Conservation (phyloP, 2,797 vertebrate species). For the Xiphorhynchus erythropygius region DNA sequence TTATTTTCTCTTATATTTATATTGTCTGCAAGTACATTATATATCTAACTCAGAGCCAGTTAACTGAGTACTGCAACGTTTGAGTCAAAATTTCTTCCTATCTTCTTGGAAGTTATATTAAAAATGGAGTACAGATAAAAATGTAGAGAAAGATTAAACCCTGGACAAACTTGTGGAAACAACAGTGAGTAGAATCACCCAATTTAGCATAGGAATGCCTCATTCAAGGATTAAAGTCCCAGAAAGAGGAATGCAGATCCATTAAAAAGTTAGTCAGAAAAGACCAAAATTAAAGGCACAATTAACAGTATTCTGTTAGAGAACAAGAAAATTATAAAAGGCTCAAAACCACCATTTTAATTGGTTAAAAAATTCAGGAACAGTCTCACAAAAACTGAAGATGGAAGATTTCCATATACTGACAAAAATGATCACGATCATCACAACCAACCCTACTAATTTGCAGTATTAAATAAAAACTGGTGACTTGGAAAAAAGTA, state of each 20-base stretch:
- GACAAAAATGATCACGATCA: background rate
- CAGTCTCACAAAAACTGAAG: background rate
- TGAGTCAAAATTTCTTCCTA: background rate
- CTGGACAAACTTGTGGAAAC: background rate
- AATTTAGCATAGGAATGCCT: background rate
- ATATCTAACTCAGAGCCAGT: background rate
- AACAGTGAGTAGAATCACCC: background rate
- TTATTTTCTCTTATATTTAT: background rate
- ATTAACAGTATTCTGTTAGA: background rate
- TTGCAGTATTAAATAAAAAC: background rate
- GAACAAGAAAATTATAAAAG: fast-evolving
- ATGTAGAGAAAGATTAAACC: background rate
- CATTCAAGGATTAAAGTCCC: background rate
- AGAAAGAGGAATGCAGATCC: background rate
- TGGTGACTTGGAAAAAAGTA: background rate
- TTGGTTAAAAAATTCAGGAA: background rate
- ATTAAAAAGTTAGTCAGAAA: background rate
- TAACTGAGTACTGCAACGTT: background rate
- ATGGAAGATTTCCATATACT: background rate
- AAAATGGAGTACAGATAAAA: background rate
- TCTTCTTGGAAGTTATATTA: background rate
- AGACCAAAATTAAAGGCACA: background rate
- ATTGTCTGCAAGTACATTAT: background rate
- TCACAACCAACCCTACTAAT: background rate
- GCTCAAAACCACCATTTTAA: background rate